phyloP scores from a whole-genome alignment of 2,113 vertebrate species.

The Salminus brasiliensis region DNA sequence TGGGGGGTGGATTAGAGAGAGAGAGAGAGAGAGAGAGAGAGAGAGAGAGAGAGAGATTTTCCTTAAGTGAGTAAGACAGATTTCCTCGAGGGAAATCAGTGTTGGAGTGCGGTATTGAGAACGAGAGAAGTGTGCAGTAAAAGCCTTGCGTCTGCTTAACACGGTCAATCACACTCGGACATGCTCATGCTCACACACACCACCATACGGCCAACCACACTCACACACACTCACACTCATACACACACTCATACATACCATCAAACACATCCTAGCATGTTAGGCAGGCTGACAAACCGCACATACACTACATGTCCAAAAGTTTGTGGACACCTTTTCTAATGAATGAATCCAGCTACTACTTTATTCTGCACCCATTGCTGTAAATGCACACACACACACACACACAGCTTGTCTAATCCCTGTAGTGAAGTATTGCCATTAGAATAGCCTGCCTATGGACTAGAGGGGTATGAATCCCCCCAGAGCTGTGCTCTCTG shows the following conservation, averaged over 20 bases:
- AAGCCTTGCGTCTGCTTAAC: slow-evolving; percentile 29
- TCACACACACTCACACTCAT: neutral
- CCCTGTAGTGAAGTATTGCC: no score
- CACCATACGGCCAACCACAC: neutral
- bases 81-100: slow-evolving; percentile 61
- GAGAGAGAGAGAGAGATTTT: slow-evolving; percentile 17
- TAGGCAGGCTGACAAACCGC: no score
- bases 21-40: slow-evolving; percentile 1
- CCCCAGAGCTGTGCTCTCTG: no score
- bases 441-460: no score
- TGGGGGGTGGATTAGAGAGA: neutral
- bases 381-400: no score
- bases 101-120: slow-evolving; percentile 15
- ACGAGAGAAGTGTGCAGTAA: slow-evolving; percentile 26
- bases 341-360: no score
- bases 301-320: no score
- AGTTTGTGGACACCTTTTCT: no score
- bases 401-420: no score
- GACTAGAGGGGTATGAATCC: no score
- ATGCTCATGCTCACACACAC: neutral
- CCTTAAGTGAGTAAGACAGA: slow-evolving; percentile 75
- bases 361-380: no score
- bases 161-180: neutral
- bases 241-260: neutral
- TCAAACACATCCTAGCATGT: no score